A percentile compares a stretch with the other conserved stretches of the same genome.
These are phyloP conservation scores for Drusus annulatus DNA, from an alignment of 1,140 invertebrate genomes.

Conservation along the genomic window DNA sequence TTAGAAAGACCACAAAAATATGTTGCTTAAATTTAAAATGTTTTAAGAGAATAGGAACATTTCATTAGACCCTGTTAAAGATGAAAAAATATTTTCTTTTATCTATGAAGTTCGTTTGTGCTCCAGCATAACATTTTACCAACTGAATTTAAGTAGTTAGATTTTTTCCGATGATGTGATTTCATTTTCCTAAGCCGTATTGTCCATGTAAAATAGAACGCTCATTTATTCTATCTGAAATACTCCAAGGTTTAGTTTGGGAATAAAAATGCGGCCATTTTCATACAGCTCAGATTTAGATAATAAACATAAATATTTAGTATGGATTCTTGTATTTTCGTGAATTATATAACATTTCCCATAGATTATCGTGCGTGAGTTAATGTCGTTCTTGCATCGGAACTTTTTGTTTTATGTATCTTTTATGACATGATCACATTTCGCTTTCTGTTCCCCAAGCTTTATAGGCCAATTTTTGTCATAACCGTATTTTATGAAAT, in stretches of 20 bases:
- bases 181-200: too few species aligned
- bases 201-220: too few species aligned
- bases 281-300: conserved; percentile 7
- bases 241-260: not conserved
- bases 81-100: too few species aligned
- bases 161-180: too few species aligned
- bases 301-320: conserved; percentile 41
- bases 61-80: too few species aligned
- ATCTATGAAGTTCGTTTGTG: too few species aligned
- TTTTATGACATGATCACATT: conserved; percentile 45
- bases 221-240: not conserved
- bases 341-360: conserved; percentile 29
- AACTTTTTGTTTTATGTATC: conserved; percentile 41
- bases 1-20: too few species aligned
- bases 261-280: conserved; percentile 9
- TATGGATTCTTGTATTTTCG: conserved; percentile 32
- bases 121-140: too few species aligned
- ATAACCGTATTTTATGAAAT: conserved; percentile 39
- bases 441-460: conserved; percentile 28
- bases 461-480: conserved; percentile 40
- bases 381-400: conserved; percentile 34
- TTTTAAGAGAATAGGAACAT: too few species aligned
- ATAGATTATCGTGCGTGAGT: conserved; percentile 38
- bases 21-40: too few species aligned
- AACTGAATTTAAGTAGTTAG: too few species aligned